These are phyloP conservation scores for Esox masquinongy DNA, from an alignment of 2,797 vertebrate species.

Conservation along the genomic window DNA sequence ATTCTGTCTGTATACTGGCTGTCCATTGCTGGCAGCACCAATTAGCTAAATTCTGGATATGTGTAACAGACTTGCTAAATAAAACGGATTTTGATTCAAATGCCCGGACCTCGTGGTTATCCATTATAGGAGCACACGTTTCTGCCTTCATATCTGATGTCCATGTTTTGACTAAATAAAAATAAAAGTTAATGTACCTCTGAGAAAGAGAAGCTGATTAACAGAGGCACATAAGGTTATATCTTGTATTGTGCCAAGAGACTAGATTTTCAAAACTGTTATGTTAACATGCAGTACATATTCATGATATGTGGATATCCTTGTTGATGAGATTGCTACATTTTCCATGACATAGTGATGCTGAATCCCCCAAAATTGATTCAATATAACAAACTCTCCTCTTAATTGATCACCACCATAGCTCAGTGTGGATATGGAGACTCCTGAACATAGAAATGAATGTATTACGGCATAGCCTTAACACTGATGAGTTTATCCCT, in stretches of 20 bases:
- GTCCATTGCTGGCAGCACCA: neutral
- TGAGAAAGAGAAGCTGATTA: too few relatives aligned
- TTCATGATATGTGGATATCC: too few relatives aligned
- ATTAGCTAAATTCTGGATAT: neutral
- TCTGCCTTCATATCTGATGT: neutral
- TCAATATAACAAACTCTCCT: too few relatives aligned
- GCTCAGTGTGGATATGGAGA: constrained; percentile 36
- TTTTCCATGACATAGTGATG: neutral
- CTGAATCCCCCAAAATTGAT: constrained; percentile 20
- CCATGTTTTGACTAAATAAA: neutral
- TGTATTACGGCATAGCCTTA: neutral
- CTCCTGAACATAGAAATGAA: too few relatives aligned
- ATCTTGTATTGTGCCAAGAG: too few relatives aligned
- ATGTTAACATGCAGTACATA: too few relatives aligned
- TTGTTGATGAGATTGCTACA: too few relatives aligned
- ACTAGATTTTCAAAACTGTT: too few relatives aligned
- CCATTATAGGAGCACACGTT: neutral
- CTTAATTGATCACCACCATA: neutral
- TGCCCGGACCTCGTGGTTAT: constrained; percentile 24
- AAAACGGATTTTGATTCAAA: neutral
- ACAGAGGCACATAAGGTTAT: too few relatives aligned
- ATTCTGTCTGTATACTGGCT: neutral
- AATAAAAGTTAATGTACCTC: neutral
- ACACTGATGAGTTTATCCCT: constrained; percentile 8
- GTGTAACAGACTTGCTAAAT: neutral